Base-by-base conservation (phyloP, 2,797 vertebrate genomes). In the Garrulus glandarius region DNA sequence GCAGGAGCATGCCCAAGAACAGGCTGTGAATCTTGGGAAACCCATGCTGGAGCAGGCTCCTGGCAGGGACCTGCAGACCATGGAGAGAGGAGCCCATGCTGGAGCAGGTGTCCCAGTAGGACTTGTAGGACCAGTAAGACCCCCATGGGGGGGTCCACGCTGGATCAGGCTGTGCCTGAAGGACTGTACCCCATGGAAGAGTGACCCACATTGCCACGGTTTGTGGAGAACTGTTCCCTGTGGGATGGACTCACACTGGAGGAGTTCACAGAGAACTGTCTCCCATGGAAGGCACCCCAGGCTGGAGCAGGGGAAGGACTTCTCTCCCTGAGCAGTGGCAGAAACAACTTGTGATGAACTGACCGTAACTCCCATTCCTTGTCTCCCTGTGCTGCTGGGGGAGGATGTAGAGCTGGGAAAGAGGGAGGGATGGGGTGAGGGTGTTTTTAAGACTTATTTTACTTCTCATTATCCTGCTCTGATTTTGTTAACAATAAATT, bases 1-100 rank as follows among this genome's bases (percentile, higher is more conserved):
- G 47, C 15, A 53, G 39, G 39, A 6, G 5, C 16, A 22, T 47
- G 34, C 67, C 37, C 0, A 0, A 44, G 24, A 44, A 11, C 7
- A 17, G 60, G 20, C 60, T 67, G 53, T 34, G 26, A 60, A 23
- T 10, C 4, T 30, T 34, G 39, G 46, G 34, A 74, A 81, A 39
- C 3, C 39, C 24, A 15, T 52, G 23, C 11, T 57, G 39, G 20
- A 65, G 29, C 52, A 57, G 37, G 50, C 11, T 79, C 32, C 84
- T 72, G 5, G 8, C 23, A 56, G 10, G 24, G 23, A 37, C 27
- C n/a, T 64, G 23, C 37, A 50, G n/a, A n/a, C 29, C 68, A 46
- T 30, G n/a, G 29, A 80, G 37, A 59, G 44, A 72, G 44, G 20
- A 87, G 60, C n/a, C 37, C 29, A 21, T 6, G 6, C 46, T 59